Evolutionary conservation across 2,797 vertebrate species (phyloP).

Genomic region (Labroides dimidiatus): DNA sequence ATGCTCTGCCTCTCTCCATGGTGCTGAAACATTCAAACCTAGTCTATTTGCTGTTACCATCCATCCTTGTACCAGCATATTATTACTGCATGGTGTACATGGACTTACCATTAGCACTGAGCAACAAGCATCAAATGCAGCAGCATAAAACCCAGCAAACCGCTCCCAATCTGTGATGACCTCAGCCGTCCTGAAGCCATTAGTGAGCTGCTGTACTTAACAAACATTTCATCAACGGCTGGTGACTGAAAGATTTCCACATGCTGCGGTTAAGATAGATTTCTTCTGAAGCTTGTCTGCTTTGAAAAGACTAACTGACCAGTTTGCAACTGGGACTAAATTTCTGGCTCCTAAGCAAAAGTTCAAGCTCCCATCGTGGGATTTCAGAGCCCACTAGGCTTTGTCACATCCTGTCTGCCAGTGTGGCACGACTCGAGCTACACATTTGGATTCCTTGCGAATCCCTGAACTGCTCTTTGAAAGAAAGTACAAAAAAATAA

Average conservation of each 20-base stretch:
- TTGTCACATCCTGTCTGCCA: not conserved
- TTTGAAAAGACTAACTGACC: not conserved
- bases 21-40: constrained; percentile 39
- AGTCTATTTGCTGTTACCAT: not conserved
- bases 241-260: no score
- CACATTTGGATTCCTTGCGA: not conserved
- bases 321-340: not conserved
- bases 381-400: not conserved
- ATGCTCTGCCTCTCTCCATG: constrained; percentile 25
- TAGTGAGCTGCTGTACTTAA: no score
- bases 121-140: not conserved
- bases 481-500: no score
- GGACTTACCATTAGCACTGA: not conserved
- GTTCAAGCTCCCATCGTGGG: not conserved
- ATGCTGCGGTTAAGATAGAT: not conserved
- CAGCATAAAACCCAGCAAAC: not conserved
- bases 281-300: not conserved
- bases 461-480: not conserved
- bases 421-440: not conserved
- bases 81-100: not conserved
- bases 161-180: no score
- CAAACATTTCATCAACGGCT: not conserved
- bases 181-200: no score
- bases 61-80: not conserved
- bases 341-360: not conserved